Base-by-base conservation (phyloP, 2,797 vertebrate genomes). In the Molothrus aeneus region DNA sequence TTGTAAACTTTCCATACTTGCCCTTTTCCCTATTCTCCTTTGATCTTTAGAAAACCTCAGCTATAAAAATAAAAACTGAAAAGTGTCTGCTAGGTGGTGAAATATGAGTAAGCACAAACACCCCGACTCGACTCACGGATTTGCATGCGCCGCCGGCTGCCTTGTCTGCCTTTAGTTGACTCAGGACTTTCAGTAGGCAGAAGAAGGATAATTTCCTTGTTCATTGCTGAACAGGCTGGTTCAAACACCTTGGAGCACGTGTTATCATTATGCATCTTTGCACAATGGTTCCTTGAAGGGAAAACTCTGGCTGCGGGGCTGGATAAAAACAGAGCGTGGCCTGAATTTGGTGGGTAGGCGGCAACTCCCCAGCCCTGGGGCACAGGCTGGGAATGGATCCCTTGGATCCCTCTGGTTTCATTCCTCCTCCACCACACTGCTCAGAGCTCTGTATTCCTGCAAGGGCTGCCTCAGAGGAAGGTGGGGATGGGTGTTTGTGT, bases 21-120 rank as follows among this genome's bases (percentile, higher is more conserved):
- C 85, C 87, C 87, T 94, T 94, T 95, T 73, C 72, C 79, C 75
- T 40, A 13, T 83, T 97, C 51, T 80, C 65, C 73, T 94, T 94
- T 95, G 85, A 92, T 95, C 82, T 81, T 66, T 45, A 42, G 73
- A 60, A 95, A 93, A 86, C 80, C 90, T 95, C 94, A 68, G 60
- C 87, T 84, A 6, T 81, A 77, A 84, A 92, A 95, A 88, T 57
- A 61, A 92, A 93, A 59, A 31, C 73, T 86, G 60, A 20, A 13
- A 56, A 84, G 73, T 36, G 29, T 86, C 82, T 90, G 75, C 38
- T 50, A 11, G 75, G 57, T 87, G 34, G 48, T 92, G 95, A 80
- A 92, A 91, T 85, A 10, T 78, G 89, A 96, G 81, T 96, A 94
- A 96, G 89, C 91, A 70, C 66, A 26, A 91, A 45, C 65, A 42